Evolutionary conservation across 2,113 vertebrate species (phyloP), one percentile per base, ranked within the genome.

Genomic region (Numenius arquata): DNA sequence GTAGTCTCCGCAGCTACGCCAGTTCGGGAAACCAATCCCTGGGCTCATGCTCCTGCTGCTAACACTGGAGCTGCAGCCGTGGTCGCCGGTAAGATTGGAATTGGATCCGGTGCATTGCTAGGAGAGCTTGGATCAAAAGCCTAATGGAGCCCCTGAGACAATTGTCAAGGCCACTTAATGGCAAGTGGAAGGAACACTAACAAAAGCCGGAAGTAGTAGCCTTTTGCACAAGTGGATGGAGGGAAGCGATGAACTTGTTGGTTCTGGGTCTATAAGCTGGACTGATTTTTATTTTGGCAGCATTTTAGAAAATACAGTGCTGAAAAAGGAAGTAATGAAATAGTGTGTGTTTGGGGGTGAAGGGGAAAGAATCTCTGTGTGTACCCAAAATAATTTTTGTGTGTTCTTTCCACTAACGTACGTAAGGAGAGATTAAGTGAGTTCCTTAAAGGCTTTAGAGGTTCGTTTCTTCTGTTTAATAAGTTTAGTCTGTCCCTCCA

Each of bases 11-110:
- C 98, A 90, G 98, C 99, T 92, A 98, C 99, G 96, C 99, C 99
- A 88, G 98, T 99, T 88, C 98, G 99, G 97, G 99, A 99, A 94
- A 99, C 99, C 98, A 99, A 99, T 98, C 99, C 99, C 96, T 99
- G 99, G 99, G 99, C 99, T 96, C 98, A 98, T 97, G 98, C 97
- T 97, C 99, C 99, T 91, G 96, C 98, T 96, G 97, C 97, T 98
- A 98, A 97, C 96, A 98, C 98, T 80, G 97, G 96, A 98, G 95
- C 98, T 59, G 98, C 97, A 98, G 98, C 97, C 55, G 5, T 95
- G 97, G 94, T 55, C 63, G 5, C 98, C 93, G 99, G 99, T 99
- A 99, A 99, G 99, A 94, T 21, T 79, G 93, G 96, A 96, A 93
- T 91, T 67, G 89, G 85, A 89, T 76, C 82, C 8, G 27, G 79